Evolutionary conservation across 2,113 vertebrate genomes (phyloP).

Genomic region (Ceyx cyanopectus): DNA sequence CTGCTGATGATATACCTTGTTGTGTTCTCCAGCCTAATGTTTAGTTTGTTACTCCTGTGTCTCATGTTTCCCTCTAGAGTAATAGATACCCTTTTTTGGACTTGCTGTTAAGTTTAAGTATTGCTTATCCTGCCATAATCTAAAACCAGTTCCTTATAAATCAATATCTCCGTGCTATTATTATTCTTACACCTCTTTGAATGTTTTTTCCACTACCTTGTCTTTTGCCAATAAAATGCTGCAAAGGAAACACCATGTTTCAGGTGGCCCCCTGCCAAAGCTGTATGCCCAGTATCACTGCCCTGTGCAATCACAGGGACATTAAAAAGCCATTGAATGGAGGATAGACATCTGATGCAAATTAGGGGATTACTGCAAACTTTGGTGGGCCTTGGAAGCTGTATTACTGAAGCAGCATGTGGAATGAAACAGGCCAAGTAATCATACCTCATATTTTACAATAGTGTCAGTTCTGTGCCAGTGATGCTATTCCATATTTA

Average conservation of each 20-base stretch:
- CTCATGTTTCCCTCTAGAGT: neutral
- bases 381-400: neutral
- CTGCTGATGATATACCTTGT: neutral
- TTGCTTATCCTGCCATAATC: conserved; percentile 23
- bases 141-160: conserved; percentile 17
- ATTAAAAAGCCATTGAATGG: neutral
- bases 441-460: conserved; percentile 34
- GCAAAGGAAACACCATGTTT: neutral
- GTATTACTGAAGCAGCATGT: neutral
- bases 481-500: conserved; percentile 57
- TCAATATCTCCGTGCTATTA: conserved; percentile 25
- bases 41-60: neutral
- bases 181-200: conserved; percentile 42
- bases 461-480: neutral
- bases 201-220: neutral
- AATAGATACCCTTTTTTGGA: neutral
- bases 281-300: neutral
- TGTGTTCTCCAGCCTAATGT: neutral
- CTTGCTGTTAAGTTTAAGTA: neutral
- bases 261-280: neutral
- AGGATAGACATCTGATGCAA: neutral
- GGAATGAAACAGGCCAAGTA: conserved; percentile 19
- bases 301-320: neutral
- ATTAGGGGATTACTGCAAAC: conserved; percentile 11
- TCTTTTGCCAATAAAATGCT: conserved; percentile 6